phyloP scores from a whole-genome alignment of 2,888 invertebrate species.

The Tupiocoris notatus region DNA sequence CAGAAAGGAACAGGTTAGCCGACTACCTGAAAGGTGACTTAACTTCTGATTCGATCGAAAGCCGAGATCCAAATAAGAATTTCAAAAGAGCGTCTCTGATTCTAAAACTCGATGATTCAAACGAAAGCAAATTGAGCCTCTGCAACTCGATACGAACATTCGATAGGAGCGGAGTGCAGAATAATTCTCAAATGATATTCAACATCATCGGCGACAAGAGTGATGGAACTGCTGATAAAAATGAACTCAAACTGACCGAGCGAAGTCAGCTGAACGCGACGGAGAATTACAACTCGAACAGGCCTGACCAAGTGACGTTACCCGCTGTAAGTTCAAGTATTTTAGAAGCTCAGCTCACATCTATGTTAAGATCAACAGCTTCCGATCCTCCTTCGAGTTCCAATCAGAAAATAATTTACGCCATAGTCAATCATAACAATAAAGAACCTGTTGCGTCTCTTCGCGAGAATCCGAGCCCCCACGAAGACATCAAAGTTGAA shows the following conservation, averaged over 20 bases:
- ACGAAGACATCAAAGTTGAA: conserved; percentile 47
- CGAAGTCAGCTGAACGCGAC: conserved; percentile 29
- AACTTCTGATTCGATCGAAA: not conserved
- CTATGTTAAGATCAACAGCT: conserved; percentile 43
- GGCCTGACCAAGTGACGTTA: conserved; percentile 43
- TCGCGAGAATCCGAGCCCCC: conserved; percentile 22
- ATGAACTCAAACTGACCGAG: conserved; percentile 31
- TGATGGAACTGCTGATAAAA: conserved; percentile 31
- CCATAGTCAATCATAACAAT: conserved; percentile 43
- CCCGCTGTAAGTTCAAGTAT: conserved; percentile 49
- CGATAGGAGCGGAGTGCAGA: conserved; percentile 12
- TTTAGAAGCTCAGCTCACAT: conserved; percentile 48
- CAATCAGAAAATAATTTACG: conserved; percentile 44
- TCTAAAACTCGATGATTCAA: conserved; percentile 7
- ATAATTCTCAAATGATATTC: conserved; percentile 26
- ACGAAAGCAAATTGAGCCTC: conserved; percentile 23
- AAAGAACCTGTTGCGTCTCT: conserved; percentile 17
- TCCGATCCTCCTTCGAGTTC: conserved; percentile 30
- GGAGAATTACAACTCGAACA: conserved; percentile 31
- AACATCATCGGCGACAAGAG: conserved; percentile 35
- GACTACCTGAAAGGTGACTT: conserved; percentile 33
- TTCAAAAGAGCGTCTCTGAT: conserved; percentile 5
- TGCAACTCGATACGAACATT: conserved; percentile 13
- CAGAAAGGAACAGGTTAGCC: conserved; percentile 27
- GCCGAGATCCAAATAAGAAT: conserved; percentile 5